Percentiles rank a stretch among this genome's conserved stretches.
These are phyloP conservation scores for Periophthalmus modestus DNA, from an alignment of 2,113 vertebrate species.

Conservation along the genomic window DNA sequence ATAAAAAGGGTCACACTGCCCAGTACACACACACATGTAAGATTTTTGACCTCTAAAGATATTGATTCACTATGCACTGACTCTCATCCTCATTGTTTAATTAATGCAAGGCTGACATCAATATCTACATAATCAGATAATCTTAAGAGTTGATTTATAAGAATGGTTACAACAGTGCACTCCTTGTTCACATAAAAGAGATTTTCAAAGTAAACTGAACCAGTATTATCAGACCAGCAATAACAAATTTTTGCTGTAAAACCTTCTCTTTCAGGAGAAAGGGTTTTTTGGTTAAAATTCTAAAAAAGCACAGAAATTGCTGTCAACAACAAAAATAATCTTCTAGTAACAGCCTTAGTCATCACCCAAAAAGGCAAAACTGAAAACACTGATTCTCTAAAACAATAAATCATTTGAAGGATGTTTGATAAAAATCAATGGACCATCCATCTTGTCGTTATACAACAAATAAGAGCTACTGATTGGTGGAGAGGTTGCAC, in stretches of 20 bases:
- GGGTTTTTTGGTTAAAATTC: no score
- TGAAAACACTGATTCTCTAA: no score
- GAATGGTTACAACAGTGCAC: not conserved
- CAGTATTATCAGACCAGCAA: not conserved
- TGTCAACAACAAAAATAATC: no score
- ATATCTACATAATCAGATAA: constrained; percentile 26
- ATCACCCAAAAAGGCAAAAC: no score
- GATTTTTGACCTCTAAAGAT: constrained; percentile 56
- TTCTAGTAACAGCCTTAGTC: no score
- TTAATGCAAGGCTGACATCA: constrained; percentile 35
- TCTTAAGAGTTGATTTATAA: not conserved
- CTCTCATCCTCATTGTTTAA: constrained; percentile 40
- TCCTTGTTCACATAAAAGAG: not conserved
- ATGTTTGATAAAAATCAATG: no score
- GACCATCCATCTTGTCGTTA: no score
- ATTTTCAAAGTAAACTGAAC: not conserved
- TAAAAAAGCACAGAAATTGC: no score
- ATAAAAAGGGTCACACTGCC: constrained; percentile 40
- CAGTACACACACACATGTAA: constrained; percentile 39
- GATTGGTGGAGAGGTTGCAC: no score
- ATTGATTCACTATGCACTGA: constrained; percentile 48
- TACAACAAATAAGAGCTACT: no score
- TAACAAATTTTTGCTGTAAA: not conserved
- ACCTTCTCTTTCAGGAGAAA: no score
- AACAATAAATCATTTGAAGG: no score